These are phyloP conservation scores for Furcifer pardalis DNA, from an alignment of 2,797 vertebrate species.

Conservation along the genomic window DNA sequence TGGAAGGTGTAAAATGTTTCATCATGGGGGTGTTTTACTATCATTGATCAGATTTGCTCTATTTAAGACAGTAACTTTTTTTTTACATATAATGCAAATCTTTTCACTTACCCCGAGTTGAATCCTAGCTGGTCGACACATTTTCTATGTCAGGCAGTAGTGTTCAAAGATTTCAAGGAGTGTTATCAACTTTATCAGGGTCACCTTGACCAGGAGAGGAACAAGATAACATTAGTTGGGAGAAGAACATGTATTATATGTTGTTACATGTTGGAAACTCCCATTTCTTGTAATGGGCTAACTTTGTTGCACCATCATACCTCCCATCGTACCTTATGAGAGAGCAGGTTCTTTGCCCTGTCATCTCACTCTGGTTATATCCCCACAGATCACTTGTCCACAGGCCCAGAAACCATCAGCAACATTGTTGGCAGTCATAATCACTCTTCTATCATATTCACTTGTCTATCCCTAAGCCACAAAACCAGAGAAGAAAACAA, in stretches of 20 bases:
- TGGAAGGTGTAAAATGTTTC: background rate
- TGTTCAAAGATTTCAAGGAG: too few relatives aligned
- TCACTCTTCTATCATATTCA: background rate
- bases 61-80: background rate
- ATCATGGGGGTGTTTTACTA: background rate
- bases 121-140: background rate
- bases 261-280: background rate
- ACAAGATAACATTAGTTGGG: background rate
- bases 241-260: background rate
- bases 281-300: background rate
- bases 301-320: background rate
- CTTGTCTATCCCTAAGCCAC: background rate
- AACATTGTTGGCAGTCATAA: background rate
- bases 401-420: background rate
- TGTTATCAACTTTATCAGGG: too few relatives aligned
- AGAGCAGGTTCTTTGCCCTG: background rate
- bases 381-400: background rate
- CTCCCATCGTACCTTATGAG: background rate
- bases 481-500: background rate
- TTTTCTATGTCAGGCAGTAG: background rate
- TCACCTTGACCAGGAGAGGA: background rate
- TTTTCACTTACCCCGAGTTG: background rate
- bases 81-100: background rate
- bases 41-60: background rate
- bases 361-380: background rate